These are phyloP conservation scores for Polypterus bichir DNA, from an alignment of 2,113 vertebrate species.

Conservation along the genomic window DNA sequence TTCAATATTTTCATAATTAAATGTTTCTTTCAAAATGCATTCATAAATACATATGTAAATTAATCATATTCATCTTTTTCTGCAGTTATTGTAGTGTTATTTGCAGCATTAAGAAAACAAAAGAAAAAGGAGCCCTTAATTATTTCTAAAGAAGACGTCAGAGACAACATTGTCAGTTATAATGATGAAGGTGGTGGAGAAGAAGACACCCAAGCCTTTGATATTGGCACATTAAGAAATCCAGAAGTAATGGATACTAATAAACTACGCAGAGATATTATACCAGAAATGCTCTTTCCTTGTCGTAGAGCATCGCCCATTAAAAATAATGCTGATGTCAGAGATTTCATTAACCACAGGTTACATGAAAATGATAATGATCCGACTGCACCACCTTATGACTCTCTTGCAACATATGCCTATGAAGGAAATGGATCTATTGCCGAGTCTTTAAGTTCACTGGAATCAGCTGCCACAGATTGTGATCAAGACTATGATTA, in stretches of 20 bases:
- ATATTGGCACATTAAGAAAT: constrained; percentile 89
- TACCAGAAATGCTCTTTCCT: constrained; percentile 79
- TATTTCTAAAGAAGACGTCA: constrained; percentile 91
- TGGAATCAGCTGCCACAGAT: constrained; percentile 79
- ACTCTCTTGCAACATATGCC: constrained; percentile 91
- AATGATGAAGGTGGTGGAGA: constrained; percentile 95
- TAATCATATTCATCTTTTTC: constrained; percentile 19
- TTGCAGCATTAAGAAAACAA: constrained; percentile 81
- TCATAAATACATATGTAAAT: no score
- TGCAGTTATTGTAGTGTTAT: constrained; percentile 68
- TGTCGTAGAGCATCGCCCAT: constrained; percentile 79
- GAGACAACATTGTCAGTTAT: constrained; percentile 97
- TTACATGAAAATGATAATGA: constrained; percentile 86
- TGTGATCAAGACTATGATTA: constrained; percentile 95
- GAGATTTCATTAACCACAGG: constrained; percentile 86
- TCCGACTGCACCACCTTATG: constrained; percentile 83
- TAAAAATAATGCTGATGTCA: constrained; percentile 80
- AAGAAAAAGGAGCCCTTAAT: constrained; percentile 96
- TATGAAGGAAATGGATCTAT: constrained; percentile 87
- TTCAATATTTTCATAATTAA: no score
- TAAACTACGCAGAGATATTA: constrained; percentile 84
- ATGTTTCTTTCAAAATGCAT: no score
- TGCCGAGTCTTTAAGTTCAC: constrained; percentile 85
- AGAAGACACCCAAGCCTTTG: constrained; percentile 96
- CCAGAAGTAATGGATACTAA: constrained; percentile 84